Percentiles rank a stretch among this genome's conserved stretches.
These are phyloP conservation scores for Glomeris marginata DNA, from an alignment of 2,888 invertebrate genomes.

Conservation along the genomic window DNA sequence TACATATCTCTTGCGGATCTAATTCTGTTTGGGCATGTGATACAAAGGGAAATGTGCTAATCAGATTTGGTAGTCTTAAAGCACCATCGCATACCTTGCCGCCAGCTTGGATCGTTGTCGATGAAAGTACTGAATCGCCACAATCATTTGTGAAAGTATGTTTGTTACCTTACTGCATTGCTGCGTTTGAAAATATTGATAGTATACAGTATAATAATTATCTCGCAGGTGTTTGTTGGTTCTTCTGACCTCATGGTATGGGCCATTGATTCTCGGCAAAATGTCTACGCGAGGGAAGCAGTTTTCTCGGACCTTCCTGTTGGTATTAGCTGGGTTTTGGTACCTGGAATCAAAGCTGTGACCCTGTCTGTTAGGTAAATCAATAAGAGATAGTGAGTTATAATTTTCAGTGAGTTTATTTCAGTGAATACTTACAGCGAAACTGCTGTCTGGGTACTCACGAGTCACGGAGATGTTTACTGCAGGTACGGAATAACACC, in stretches of 20 bases:
- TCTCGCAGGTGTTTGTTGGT: slow-evolving; percentile 30
- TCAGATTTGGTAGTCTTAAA: slow-evolving; percentile 33
- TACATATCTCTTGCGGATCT: slow-evolving; percentile 32
- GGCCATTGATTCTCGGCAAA: slow-evolving; percentile 35
- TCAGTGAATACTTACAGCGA: slow-evolving; percentile 24
- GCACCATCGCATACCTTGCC: slow-evolving; percentile 31
- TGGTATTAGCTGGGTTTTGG: slow-evolving; percentile 37
- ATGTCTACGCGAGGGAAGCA: slow-evolving; percentile 35
- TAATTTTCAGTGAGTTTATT: too few relatives aligned
- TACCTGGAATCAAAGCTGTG: slow-evolving; percentile 33
- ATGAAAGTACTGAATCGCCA: slow-evolving; percentile 22
- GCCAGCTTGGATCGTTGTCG: slow-evolving; percentile 37
- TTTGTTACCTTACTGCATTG: neutral
- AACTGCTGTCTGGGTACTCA: slow-evolving; percentile 35
- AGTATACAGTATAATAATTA: neutral
- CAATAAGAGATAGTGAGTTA: neutral
- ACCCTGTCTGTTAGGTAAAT: slow-evolving; percentile 30
- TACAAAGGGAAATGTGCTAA: slow-evolving; percentile 32
- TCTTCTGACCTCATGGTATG: slow-evolving; percentile 32
- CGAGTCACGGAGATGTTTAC: slow-evolving; percentile 30
- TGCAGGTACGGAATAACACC: slow-evolving; percentile 33
- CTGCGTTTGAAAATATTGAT: neutral
- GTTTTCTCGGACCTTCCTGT: slow-evolving; percentile 35
- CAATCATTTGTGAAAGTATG: slow-evolving; percentile 27
- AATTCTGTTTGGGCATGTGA: slow-evolving; percentile 38